A percentile compares a stretch with the other conserved stretches of the same genome.
Conservation (phyloP, 2,797 vertebrate genomes). For the Brachymystax lenok region DNA sequence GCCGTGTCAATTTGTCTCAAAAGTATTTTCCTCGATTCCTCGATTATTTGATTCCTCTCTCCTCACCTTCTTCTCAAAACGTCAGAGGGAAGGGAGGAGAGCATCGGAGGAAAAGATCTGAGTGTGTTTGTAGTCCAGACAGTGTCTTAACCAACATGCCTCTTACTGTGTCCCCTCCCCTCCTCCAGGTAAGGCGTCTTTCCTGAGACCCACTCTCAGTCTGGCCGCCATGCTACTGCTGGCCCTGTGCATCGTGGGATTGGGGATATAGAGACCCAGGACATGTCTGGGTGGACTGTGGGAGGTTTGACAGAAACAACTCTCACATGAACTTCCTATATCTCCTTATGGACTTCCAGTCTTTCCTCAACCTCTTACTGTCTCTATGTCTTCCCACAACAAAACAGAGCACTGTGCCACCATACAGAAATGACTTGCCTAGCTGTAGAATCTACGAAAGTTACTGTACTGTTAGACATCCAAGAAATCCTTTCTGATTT, state of each 20-base stretch:
- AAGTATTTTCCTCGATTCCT: neutral
- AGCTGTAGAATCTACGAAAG: too few species aligned
- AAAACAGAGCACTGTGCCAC: neutral
- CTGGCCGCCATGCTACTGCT: constrained; percentile 77
- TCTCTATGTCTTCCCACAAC: neutral
- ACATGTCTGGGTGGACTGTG: constrained; percentile 66
- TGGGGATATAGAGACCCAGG: constrained; percentile 75
- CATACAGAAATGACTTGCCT: neutral
- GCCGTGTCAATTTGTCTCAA: neutral
- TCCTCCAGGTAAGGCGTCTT: constrained; percentile 69
- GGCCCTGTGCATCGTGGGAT: constrained; percentile 76
- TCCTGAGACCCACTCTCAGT: constrained; percentile 65
- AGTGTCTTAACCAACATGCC: neutral
- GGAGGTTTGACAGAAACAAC: constrained; percentile 51
- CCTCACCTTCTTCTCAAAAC: neutral
- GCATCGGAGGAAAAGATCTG: neutral
- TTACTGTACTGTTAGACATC: neutral
- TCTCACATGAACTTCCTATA: neutral
- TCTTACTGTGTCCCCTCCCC: constrained; percentile 11
- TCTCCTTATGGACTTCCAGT: neutral
- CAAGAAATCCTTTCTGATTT: neutral
- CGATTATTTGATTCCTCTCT: neutral
- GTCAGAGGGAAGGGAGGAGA: neutral
- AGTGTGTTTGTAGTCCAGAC: neutral
- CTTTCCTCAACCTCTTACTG: neutral